Conservation (phyloP, 2,113 vertebrate species). For the Zosterops borbonicus region DNA sequence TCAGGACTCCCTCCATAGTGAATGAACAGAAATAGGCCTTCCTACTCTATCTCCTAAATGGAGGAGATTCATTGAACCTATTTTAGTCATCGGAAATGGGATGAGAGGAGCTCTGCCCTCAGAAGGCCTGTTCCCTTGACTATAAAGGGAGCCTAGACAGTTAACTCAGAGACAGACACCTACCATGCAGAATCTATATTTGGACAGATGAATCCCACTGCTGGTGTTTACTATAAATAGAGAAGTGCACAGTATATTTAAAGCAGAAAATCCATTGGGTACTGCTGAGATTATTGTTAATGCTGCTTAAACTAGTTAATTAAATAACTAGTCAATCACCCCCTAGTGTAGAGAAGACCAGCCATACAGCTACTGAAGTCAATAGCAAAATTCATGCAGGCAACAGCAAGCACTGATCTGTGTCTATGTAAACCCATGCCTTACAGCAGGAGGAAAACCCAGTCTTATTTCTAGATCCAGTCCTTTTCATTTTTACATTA, state of each 20-base stretch:
- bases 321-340: slow-evolving; percentile 61
- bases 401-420: neutral
- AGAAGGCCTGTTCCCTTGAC: slow-evolving; percentile 1
- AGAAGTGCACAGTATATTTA: slow-evolving; percentile 57
- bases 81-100: slow-evolving; percentile 7
- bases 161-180: slow-evolving; percentile 44
- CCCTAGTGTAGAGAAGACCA: slow-evolving; percentile 1
- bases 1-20: neutral
- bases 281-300: slow-evolving; percentile 64
- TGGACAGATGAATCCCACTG: slow-evolving; percentile 57
- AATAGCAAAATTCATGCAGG: neutral
- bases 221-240: slow-evolving; percentile 70
- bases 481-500: neutral
- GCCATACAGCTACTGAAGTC: neutral
- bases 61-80: slow-evolving; percentile 1
- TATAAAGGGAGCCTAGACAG: slow-evolving; percentile 4
- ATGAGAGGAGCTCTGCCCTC: slow-evolving; percentile 45
- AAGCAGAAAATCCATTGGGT: slow-evolving; percentile 64
- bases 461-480: neutral
- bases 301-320: slow-evolving; percentile 65
- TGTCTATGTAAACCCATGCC: neutral
- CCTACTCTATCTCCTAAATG: slow-evolving; percentile 8
- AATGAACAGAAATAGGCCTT: slow-evolving; percentile 20
- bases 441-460: neutral
- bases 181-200: slow-evolving; percentile 61